Percentiles rank a stretch among this genome's conserved stretches.
These are phyloP conservation scores for Dasypolia templi DNA, from an alignment of 2,888 invertebrate genomes.

Conservation along the genomic window DNA sequence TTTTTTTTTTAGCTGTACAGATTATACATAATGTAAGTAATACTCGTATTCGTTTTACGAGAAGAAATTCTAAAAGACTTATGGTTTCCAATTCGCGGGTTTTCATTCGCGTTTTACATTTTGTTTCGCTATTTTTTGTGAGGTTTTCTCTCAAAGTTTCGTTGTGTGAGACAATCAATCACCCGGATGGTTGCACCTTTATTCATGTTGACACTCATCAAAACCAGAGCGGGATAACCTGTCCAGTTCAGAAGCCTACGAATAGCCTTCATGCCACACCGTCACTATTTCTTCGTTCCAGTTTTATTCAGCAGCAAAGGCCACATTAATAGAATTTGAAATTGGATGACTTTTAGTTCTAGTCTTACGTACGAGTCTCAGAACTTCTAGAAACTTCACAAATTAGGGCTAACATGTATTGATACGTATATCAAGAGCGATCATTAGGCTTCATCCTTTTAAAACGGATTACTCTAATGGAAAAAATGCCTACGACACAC, in stretches of 20 bases:
- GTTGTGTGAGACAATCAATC: conserved; percentile 18
- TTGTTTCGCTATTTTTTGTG: not conserved
- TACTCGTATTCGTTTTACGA: conserved; percentile 6
- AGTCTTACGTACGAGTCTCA: not conserved
- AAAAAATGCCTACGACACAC: conserved; percentile 11
- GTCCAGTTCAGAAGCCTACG: conserved; percentile 34
- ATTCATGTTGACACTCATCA: conserved; percentile 40
- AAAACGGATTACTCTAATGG: conserved; percentile 4
- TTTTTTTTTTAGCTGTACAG: conserved; percentile 15
- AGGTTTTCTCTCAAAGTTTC: not conserved
- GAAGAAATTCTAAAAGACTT: not conserved
- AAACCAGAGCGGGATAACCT: conserved; percentile 38
- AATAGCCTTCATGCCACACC: not conserved
- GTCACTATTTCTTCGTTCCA: conserved; percentile 23
- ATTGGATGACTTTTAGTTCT: conserved; percentile 31
- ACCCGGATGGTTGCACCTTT: not conserved
- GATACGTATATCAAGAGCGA: conserved; percentile 2
- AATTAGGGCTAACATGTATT: conserved; percentile 22
- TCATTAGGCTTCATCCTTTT: conserved; percentile 10
- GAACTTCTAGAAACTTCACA: conserved; percentile 24
- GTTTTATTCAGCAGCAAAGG: conserved; percentile 29
- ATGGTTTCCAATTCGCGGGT: not conserved
- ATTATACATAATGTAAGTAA: conserved; percentile 33
- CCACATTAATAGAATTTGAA: conserved; percentile 38
- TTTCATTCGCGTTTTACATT: conserved; percentile 1